Percentiles rank a stretch among this genome's conserved stretches.
Conservation (phyloP, 2,797 vertebrate genomes). For the Psittacula echo region DNA sequence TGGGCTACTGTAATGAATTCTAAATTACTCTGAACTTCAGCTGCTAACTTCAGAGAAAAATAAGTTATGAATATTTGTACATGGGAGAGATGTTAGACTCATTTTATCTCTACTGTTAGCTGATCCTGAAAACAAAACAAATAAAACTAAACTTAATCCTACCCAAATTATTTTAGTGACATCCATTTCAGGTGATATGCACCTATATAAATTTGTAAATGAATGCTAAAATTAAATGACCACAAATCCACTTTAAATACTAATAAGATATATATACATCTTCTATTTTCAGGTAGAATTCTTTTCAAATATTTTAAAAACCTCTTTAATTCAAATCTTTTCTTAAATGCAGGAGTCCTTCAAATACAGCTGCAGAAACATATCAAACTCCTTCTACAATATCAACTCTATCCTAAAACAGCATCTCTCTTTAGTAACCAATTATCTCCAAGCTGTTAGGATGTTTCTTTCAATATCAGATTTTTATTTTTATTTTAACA, state of each 20-base stretch:
- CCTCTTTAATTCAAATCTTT: not conserved
- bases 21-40: not conserved
- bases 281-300: not conserved
- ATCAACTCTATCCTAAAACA: not conserved
- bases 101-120: not conserved
- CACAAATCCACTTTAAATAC: not conserved
- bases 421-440: not conserved
- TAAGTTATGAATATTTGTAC: not conserved
- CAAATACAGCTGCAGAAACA: not conserved
- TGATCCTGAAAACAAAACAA: not conserved
- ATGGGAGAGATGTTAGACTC: not conserved
- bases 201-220: not conserved
- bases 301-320: not conserved
- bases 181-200: not conserved
- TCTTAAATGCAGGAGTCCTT: not conserved
- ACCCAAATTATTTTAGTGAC: not conserved
- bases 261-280: not conserved
- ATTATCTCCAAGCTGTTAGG: not conserved
- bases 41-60: not conserved
- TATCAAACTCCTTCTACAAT: not conserved
- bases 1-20: not conserved
- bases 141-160: not conserved
- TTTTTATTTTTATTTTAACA: not conserved
- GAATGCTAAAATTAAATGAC: not conserved
- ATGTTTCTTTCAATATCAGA: not conserved